These are phyloP conservation scores for Mugil cephalus DNA, from an alignment of 2,113 vertebrate species.

Conservation along the genomic window DNA sequence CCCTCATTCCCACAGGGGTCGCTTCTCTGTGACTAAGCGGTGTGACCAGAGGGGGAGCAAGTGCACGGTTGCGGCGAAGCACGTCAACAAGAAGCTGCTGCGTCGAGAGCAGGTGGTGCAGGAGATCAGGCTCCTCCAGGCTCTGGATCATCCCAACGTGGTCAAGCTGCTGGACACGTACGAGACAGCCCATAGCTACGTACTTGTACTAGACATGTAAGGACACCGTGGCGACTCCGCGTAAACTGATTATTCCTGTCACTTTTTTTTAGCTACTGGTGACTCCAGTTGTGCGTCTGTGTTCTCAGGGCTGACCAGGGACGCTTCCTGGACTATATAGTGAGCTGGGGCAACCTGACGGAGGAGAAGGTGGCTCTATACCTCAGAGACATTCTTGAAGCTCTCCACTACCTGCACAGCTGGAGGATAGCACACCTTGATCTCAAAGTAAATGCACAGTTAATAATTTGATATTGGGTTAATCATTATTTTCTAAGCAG, in stretches of 20 bases:
- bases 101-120: conserved; percentile 95
- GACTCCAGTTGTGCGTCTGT: conserved; percentile 21
- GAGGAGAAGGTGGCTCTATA: conserved; percentile 96
- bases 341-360: conserved; percentile 97
- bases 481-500: not conserved
- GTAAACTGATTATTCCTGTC: not conserved
- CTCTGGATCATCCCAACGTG: conserved; percentile 94
- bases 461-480: no score
- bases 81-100: conserved; percentile 97
- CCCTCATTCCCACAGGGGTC: conserved; percentile 84
- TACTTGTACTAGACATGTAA: conserved; percentile 94
- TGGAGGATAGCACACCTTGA: conserved; percentile 97
- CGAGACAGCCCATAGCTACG: conserved; percentile 92
- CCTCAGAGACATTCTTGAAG: conserved; percentile 96
- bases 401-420: conserved; percentile 95
- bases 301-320: conserved; percentile 93
- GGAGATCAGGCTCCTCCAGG: conserved; percentile 93
- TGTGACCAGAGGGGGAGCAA: conserved; percentile 96
- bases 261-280: not conserved
- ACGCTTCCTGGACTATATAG: conserved; percentile 95
- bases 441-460: conserved; percentile 88
- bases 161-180: conserved; percentile 93
- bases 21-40: conserved; percentile 96
- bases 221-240: conserved; percentile 53
- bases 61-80: conserved; percentile 91